phyloP scores from a whole-genome alignment of 1,140 invertebrate species.

The Prorops nasuta region DNA sequence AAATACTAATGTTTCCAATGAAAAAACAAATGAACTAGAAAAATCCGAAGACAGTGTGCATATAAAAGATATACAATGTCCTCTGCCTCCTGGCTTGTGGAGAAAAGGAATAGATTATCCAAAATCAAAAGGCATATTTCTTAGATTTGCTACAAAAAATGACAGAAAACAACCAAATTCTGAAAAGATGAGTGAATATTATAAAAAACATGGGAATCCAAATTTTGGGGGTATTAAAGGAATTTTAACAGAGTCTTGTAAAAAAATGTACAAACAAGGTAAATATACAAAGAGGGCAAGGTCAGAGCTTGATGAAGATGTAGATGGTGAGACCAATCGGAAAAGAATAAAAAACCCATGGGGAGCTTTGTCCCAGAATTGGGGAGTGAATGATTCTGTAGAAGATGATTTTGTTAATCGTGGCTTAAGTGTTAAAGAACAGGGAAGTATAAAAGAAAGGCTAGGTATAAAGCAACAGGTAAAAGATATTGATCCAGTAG shows the following conservation, averaged over 20 bases:
- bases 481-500: background rate
- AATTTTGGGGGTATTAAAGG: conserved; percentile 63
- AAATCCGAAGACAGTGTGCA: conserved; percentile 41
- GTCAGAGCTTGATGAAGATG: conserved; percentile 36
- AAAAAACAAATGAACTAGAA: conserved; percentile 20
- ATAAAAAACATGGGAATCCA: conserved; percentile 65
- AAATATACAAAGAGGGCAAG: conserved; percentile 28
- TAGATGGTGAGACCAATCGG: conserved; percentile 45
- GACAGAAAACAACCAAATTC: conserved; percentile 64
- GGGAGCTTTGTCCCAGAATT: conserved; percentile 67
- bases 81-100: conserved; percentile 73
- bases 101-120: conserved; percentile 64
- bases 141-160: conserved; percentile 70
- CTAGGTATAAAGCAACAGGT: conserved; percentile 39
- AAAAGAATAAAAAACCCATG: conserved; percentile 66
- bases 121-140: conserved; percentile 68
- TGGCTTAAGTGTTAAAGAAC: conserved; percentile 1
- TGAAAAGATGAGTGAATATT: conserved; percentile 65
- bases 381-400: conserved; percentile 64
- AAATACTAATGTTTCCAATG: conserved; percentile 22
- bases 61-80: conserved; percentile 56
- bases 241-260: conserved; percentile 58
- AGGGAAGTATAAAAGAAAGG: conserved; percentile 42
- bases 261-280: conserved; percentile 46
- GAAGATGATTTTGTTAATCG: conserved; percentile 55